These are phyloP conservation scores for Drosophila algonquin DNA, from an alignment of 2,888 invertebrate species.

Conservation along the genomic window DNA sequence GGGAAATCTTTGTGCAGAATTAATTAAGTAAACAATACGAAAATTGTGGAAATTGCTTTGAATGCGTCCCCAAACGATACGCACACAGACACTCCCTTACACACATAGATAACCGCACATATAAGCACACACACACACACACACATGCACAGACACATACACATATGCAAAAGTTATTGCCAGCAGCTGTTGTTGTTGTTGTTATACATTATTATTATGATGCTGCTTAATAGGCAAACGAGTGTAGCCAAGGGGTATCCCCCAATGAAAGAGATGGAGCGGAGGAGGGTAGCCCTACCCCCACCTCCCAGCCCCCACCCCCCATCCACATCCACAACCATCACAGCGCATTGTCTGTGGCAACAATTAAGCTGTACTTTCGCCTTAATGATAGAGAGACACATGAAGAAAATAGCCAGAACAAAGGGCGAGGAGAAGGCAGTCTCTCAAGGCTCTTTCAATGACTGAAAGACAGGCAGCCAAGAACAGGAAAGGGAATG, in stretches of 20 bases:
- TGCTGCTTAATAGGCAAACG: slow-evolving; percentile 68
- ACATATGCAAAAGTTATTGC: slow-evolving; percentile 60
- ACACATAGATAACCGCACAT: slow-evolving; percentile 1
- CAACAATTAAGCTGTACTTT: slow-evolving; percentile 66
- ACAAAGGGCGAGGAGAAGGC: slow-evolving; percentile 8
- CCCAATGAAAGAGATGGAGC: no score
- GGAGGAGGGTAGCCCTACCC: neutral
- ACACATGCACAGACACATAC: slow-evolving; percentile 1
- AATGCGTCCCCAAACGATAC: slow-evolving; percentile 70
- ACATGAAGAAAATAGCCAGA: slow-evolving; percentile 45
- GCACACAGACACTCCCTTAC: slow-evolving; percentile 2
- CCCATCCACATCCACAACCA: neutral
- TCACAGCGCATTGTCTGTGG: slow-evolving; percentile 44
- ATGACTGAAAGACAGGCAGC: no score
- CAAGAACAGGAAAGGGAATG: neutral
- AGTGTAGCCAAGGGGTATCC: slow-evolving; percentile 20
- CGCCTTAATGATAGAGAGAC: slow-evolving; percentile 59
- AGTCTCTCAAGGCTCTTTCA: neutral
- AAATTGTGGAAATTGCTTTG: slow-evolving; percentile 78
- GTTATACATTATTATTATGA: slow-evolving; percentile 75
- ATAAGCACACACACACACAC: no score
- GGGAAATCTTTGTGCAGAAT: slow-evolving; percentile 76
- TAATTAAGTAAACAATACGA: slow-evolving; percentile 78
- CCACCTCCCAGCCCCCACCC: neutral
- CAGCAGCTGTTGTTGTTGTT: slow-evolving; percentile 65